Conservation (phyloP, 2,113 vertebrate species). For the Isichthys henryi region DNA sequence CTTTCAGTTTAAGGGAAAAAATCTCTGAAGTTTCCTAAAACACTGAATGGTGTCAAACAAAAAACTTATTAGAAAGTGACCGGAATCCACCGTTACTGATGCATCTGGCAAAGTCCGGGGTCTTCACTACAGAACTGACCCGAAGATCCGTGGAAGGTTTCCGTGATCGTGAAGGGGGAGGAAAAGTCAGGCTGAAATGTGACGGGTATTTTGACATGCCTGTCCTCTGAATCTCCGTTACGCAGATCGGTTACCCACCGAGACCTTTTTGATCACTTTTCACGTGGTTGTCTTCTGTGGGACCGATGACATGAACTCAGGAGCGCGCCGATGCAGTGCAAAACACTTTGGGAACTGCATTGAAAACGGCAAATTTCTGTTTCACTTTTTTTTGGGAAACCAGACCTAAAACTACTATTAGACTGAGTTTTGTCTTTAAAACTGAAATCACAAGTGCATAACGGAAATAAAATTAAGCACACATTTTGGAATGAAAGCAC, state of each 20-base stretch:
- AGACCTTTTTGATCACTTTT: background rate
- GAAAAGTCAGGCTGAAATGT: slow-evolving; percentile 3
- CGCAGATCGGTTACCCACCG: background rate
- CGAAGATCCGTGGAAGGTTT: background rate
- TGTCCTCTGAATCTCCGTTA: background rate
- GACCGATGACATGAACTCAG: background rate
- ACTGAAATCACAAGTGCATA: background rate
- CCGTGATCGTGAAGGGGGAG: background rate
- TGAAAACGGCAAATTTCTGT: background rate
- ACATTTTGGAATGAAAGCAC: background rate
- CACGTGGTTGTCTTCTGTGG: background rate
- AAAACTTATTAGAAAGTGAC: background rate
- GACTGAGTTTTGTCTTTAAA: background rate
- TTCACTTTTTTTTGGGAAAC: background rate
- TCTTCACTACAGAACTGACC: background rate
- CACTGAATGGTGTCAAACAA: background rate
- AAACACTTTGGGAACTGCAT: background rate
- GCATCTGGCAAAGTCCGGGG: background rate
- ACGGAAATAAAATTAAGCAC: background rate
- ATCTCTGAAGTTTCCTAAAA: background rate
- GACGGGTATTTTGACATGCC: background rate
- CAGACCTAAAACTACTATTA: background rate
- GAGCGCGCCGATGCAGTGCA: background rate
- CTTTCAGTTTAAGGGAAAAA: background rate
- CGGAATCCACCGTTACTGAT: background rate